Evolutionary conservation across 2,888 invertebrate genomes (phyloP), one percentile per base, ranked within the genome.

Genomic region (Pandemis corylana): DNA sequence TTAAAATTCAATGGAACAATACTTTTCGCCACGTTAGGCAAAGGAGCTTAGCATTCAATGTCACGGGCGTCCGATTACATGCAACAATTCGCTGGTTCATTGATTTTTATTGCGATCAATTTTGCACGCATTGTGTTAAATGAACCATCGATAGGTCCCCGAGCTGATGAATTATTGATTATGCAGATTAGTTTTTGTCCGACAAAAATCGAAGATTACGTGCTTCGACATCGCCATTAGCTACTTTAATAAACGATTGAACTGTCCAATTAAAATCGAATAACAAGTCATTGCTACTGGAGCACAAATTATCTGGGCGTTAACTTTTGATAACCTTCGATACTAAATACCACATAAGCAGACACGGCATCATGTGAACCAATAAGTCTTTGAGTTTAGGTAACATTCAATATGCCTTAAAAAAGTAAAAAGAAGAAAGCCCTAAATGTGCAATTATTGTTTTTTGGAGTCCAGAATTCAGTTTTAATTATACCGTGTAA

Each of bases 41-140:
- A 80, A 74, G 75, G 77, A 80, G 80, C 83, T 86, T 84, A 80
- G 85, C 91, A 91, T 92, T 93, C 93, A 93, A 90, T 91, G 91
- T 87, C 90, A 87, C 83, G 83, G 81, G 84, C 86, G 81, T 86
- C 80, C 77, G 84, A 85, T 88, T 87, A 84, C 85, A 86, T 86
- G 87, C 84, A 88, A 86, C 85, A 80, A 85, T 90, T 85, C 80
- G 80, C 72, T 83, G 85, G 86, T 87, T 84, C 85, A 88, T 84
- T 88, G 87, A 85, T 88, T 89, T 75, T 85, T 84, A 88, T 88
- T 86, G 85, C 83, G 84, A 88, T 84, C 85, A 84, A 86, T 87
- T 89, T 87, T 84, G 87, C 87, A 87, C 86, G 85, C 86, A 86
- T 82, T 84, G 86, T 87, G 86, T 89, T 91, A 86, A 90, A 89